Conservation (phyloP, 1,140 invertebrate genomes). For the Danaus plexippus region DNA sequence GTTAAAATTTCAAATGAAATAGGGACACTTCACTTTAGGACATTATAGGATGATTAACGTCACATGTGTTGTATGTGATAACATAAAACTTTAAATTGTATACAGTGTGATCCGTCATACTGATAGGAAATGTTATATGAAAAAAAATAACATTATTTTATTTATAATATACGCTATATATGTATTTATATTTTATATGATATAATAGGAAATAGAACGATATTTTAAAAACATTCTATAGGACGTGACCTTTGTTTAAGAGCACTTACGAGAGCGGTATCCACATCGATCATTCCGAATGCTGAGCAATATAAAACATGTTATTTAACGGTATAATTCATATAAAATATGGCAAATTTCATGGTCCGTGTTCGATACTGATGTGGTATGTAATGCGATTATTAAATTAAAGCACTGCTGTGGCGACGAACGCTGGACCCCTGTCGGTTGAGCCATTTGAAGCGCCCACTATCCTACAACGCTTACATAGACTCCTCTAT, state of each 20-base stretch:
- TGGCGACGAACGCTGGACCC: slow-evolving; percentile 32
- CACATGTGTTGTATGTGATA: slow-evolving; percentile 15
- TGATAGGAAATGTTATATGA: too few species aligned
- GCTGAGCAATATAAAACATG: too few species aligned
- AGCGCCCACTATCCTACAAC: slow-evolving; percentile 34
- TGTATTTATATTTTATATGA: too few species aligned
- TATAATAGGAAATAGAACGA: too few species aligned
- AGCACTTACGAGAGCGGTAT: too few species aligned
- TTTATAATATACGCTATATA: too few species aligned
- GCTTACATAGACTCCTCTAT: slow-evolving; percentile 26
- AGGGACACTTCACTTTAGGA: slow-evolving; percentile 46
- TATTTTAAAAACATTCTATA: too few species aligned
- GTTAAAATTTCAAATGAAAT: slow-evolving; percentile 64
- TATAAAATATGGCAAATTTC: too few species aligned
- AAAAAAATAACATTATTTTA: too few species aligned
- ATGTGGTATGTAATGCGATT: slow-evolving; percentile 35
- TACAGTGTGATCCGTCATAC: background rate
- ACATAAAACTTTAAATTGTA: slow-evolving; percentile 18
- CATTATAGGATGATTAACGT: slow-evolving; percentile 50
- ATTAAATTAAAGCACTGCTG: slow-evolving; percentile 47
- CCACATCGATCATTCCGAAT: too few species aligned
- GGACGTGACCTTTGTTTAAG: too few species aligned
- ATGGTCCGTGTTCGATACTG: slow-evolving; percentile 1
- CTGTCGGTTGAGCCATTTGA: slow-evolving; percentile 30
- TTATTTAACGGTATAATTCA: too few species aligned